Conservation (phyloP, 1,140 invertebrate genomes). For the fruit fly (Drosophila melanogaster) region Release_6_plus_ISO1_MT NT_033777.3:12878001-12878500, state of each 20-base stretch:
- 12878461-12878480: constrained; percentile 10
- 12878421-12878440: constrained; percentile 39
- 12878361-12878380: constrained; percentile 83
- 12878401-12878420: constrained; percentile 80
- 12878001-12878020: constrained; percentile 9
- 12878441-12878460: constrained; percentile 46
- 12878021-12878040: constrained; percentile 1
- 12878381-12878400: constrained; percentile 81
- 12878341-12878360: constrained; percentile 82
- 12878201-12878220: constrained; percentile 39
- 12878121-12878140: constrained; percentile 76
- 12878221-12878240: constrained; percentile 61
- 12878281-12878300: constrained; percentile 44
- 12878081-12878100: constrained; percentile 75
- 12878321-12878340: constrained; percentile 78
- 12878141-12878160: constrained; percentile 45
- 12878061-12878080: constrained; percentile 59
- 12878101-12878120: constrained; percentile 81
- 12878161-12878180: constrained; percentile 68
- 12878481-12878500: constrained; percentile 12
- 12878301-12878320: constrained; percentile 67
- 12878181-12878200: constrained; percentile 37
- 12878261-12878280: constrained; percentile 78
- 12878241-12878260: constrained; percentile 84
- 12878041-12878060: constrained; percentile 57